Base-by-base conservation (phyloP, 2,113 vertebrate genomes). In the Cygnus atratus region DNA sequence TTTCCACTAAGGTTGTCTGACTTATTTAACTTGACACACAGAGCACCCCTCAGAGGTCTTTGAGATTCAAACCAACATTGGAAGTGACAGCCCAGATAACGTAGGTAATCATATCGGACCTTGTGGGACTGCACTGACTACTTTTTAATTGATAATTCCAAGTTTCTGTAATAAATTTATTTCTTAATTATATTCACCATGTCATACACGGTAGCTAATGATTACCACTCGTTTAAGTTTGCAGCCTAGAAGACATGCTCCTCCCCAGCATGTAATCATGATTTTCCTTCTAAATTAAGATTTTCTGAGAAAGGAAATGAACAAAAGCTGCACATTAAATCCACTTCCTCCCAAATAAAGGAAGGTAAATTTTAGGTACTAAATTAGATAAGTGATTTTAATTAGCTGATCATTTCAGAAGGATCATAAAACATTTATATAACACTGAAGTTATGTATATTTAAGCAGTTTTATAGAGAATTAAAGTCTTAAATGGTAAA, bases 91-190 rank as follows among this genome's bases (percentile, higher is more conserved):
- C 97, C 97, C 96, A 96, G 98, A 98, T 98, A 98, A 98, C 94
- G 92, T 89, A 98, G 98, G 98, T 98, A 99, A 98, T 99, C 98
- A 98, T 97, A 62, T 92, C 86, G 91, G 98, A 98, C 98, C 98
- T 98, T 97, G 92, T 97, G 97, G 98, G 97, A 98, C 97, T 82
- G 58, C 96, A 93, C 95, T 93, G 97, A 95, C 96, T 96, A 95
- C 93, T 98, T 98, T 98, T 98, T 98, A 98, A 98, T 98, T 98
- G 97, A 98, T 98, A 97, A 98, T 98, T 98, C 97, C 98, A 98
- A 98, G 98, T 98, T 98, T 97, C 97, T 97, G 57, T 95, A 98
- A 98, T 98, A 98, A 98, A 98, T 98, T 98, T 98, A 98, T 98
- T 97, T 98, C 98, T 98, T 98, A 98, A 98, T 98, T 98, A 97